phyloP scores from a whole-genome alignment of 2,797 vertebrate genomes.

The Schizothorax lantsangensis region DNA sequence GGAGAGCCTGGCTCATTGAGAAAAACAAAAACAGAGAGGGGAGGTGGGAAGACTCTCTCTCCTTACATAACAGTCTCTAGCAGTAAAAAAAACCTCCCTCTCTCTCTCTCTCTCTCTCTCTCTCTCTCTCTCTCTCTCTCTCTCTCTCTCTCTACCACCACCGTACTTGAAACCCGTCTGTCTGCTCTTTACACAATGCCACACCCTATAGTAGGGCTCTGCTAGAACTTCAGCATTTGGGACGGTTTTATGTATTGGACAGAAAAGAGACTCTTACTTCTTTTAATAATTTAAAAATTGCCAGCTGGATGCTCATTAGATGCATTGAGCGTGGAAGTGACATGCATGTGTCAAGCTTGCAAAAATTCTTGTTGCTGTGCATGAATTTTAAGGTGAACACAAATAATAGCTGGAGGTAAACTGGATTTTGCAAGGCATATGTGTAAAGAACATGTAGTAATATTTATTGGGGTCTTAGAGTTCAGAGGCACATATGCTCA shows the following conservation, averaged over 20 bases:
- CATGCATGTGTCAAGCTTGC: background rate
- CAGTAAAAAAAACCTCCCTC: constrained; percentile 59
- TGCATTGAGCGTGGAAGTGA: background rate
- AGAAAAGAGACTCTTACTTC: background rate
- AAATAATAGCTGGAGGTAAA: background rate
- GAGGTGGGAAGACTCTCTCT: constrained; percentile 77
- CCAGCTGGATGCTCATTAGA: background rate
- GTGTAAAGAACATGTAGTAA: background rate
- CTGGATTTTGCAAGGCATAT: background rate
- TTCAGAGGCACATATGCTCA: background rate
- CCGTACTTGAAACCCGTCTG: constrained; percentile 75
- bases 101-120: constrained; percentile 48
- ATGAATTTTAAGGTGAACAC: background rate
- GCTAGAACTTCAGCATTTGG: constrained; percentile 37
- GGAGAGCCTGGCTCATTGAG: constrained; percentile 84
- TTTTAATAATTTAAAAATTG: background rate
- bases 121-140: too few species aligned
- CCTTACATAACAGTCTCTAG: constrained; percentile 80
- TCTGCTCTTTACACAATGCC: constrained; percentile 59
- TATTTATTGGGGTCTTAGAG: background rate
- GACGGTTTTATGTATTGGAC: background rate
- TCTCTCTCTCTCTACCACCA: constrained; percentile 62
- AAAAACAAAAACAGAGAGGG: constrained; percentile 85
- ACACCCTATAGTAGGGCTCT: constrained; percentile 57
- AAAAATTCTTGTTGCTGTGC: background rate